A percentile compares a stretch with the other conserved stretches of the same genome.
Evolutionary conservation across 1,140 invertebrate species (phyloP).

Genomic region (Bombus fervidus): DNA sequence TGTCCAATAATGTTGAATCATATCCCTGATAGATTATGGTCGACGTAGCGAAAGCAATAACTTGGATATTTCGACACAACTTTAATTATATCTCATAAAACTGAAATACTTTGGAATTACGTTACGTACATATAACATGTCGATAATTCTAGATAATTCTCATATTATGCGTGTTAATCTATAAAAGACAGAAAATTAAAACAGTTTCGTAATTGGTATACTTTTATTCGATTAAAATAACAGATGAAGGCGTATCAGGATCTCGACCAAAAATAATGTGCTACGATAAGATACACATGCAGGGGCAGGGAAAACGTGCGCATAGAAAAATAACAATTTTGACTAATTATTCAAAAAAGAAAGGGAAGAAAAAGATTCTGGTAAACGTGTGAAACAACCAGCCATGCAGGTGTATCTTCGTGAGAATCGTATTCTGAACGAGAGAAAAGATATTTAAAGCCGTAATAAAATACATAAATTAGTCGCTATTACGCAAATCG

Average conservation of each 20-base stretch:
- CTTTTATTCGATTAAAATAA: conserved; percentile 62
- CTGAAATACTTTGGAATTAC: no score
- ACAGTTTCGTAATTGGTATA: conserved; percentile 1
- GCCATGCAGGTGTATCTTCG: conserved; percentile 20
- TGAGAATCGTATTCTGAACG: background rate
- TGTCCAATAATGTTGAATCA: no score
- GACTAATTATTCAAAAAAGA: background rate
- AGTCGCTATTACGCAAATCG: conserved; percentile 1
- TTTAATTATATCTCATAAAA: no score
- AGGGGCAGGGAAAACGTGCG: conserved; percentile 21
- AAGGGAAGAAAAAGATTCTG: background rate
- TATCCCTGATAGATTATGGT: no score
- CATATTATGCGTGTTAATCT: no score
- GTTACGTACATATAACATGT: no score
- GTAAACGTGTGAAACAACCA: background rate
- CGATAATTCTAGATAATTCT: no score
- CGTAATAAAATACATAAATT: conserved; percentile 18
- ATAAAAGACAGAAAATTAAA: background rate
- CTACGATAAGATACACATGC: conserved; percentile 12
- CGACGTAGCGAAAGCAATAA: no score
- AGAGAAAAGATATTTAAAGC: background rate
- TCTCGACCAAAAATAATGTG: conserved; percentile 36
- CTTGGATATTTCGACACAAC: no score
- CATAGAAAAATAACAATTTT: conserved; percentile 35
- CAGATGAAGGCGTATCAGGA: conserved; percentile 30